Base-by-base conservation (phyloP, 23 tunicate species). In the Phallusia fumigata region DNA sequence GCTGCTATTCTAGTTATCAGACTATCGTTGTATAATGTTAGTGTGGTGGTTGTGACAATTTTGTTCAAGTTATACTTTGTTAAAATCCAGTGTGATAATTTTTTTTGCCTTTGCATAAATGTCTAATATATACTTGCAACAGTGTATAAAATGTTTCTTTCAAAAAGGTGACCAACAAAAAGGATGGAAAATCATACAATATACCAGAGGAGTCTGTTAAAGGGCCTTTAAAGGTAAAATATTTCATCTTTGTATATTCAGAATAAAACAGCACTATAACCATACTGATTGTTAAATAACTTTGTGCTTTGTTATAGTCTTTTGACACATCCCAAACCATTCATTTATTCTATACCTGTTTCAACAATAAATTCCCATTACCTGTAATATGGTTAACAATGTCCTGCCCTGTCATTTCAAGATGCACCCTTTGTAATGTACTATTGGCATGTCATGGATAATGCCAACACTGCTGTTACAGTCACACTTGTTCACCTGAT, bases 161-260 rank as follows among this genome's bases (percentile, higher is more conserved):
- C 73, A 53, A 65, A 32, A 64, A 92, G 97, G 88, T 92, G 76
- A 33, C 83, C 12, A 83, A 52, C 76, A 92, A 92, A 49, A 92
- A 87, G 64, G 90, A 86, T 64, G 85, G 87, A n/a, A 92, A 92
- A 75, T 19, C 65, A 18, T 80, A 80, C 81, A 64, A 49, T 45
- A 35, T 92, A 0, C 16, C 83, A 15, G 97, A 92, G 76, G 97
- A 87, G 15, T 28, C 78, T 47, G 80, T 92, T 21, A 83, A 84
- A 65, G 97, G 97, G 19, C 12, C 50, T 40, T 34, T 77, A 28
- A 91, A 91, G 90, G 96, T 91, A 52, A 12, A 35, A 5, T 40
- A 10, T 40, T 40, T 40, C n/a, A n/a, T n/a, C n/a, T n/a, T n/a
- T n/a, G n/a, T 40, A 40, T 40, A 40, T 40, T 3, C 47, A 40